These are phyloP conservation scores for Prochilodus magdalenae DNA, from an alignment of 2,113 vertebrate species.

Conservation along the genomic window DNA sequence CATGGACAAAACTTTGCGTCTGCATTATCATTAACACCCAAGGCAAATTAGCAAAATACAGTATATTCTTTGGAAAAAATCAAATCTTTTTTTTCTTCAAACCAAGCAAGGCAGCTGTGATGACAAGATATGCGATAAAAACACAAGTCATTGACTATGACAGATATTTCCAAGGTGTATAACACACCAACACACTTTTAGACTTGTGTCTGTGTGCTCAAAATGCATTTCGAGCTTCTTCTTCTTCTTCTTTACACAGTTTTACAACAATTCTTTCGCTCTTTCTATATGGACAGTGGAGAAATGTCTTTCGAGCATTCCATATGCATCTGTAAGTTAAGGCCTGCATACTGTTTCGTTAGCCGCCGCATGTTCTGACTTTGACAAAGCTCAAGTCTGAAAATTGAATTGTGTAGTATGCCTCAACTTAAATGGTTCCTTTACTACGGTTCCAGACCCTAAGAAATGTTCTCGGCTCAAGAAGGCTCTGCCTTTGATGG, in stretches of 20 bases:
- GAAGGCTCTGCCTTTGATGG: background rate
- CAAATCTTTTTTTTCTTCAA: background rate
- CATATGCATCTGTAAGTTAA: constrained; percentile 33
- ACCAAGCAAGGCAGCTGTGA: constrained; percentile 58
- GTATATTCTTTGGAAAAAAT: constrained; percentile 55
- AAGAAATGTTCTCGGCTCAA: constrained; percentile 1
- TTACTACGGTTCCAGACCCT: background rate
- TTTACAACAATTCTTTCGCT: background rate
- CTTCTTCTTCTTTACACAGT: background rate
- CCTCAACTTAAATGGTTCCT: constrained; percentile 3
- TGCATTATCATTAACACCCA: constrained; percentile 45
- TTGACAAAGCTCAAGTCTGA: constrained; percentile 11
- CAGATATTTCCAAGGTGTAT: constrained; percentile 18
- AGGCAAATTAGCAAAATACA: constrained; percentile 56
- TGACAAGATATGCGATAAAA: constrained; percentile 39
- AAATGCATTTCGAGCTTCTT: background rate
- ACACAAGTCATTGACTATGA: constrained; percentile 26
- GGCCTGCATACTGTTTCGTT: constrained; percentile 24
- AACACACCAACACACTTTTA: constrained; percentile 21
- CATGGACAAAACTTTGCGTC: constrained; percentile 24
- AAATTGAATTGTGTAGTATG: background rate
- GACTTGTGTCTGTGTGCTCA: background rate
- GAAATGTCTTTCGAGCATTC: constrained; percentile 11
- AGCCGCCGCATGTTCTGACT: background rate
- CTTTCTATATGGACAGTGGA: constrained; percentile 10